Conservation (phyloP, 2,888 invertebrate species). For the Cheilosia urbana region DNA sequence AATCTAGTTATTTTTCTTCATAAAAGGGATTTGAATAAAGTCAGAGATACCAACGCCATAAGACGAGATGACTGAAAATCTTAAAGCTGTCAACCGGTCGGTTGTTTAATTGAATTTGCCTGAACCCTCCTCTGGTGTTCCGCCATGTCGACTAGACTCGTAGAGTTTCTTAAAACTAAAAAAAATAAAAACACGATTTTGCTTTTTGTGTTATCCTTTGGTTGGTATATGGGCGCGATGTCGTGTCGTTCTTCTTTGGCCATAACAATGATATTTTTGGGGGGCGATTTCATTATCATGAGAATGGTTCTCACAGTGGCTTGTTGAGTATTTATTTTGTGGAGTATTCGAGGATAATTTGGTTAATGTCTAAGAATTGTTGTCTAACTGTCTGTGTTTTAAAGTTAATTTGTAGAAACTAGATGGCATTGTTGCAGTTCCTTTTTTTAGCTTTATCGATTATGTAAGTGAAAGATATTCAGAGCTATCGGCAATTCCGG, state of each 20-base stretch:
- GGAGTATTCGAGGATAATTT: constrained; percentile 38
- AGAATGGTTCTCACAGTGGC: not conserved
- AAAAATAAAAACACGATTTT: not conserved
- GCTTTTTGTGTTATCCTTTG: not conserved
- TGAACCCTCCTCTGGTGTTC: not conserved
- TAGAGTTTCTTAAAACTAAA: not conserved
- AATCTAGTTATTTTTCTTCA: constrained; percentile 47
- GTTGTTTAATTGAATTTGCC: constrained; percentile 16
- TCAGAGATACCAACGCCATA: constrained; percentile 2
- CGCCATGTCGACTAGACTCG: not conserved
- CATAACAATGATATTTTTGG: not conserved
- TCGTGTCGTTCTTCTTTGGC: not conserved
- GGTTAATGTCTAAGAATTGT: not conserved
- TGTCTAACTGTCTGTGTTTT: constrained; percentile 33
- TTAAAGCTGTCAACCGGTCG: constrained; percentile 54
- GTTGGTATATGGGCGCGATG: not conserved
- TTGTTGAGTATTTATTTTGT: constrained; percentile 1
- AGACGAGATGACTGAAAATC: constrained; percentile 10
- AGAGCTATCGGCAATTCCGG: no score
- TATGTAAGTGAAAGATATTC: no score
- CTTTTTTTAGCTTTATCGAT: not conserved
- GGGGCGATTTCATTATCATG: constrained; percentile 5
- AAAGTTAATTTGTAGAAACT: not conserved
- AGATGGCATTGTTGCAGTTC: no score
- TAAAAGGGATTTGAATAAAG: constrained; percentile 56